These are phyloP conservation scores for Hafferia zeledoni DNA, from an alignment of 2,797 vertebrate species.

Conservation along the genomic window DNA sequence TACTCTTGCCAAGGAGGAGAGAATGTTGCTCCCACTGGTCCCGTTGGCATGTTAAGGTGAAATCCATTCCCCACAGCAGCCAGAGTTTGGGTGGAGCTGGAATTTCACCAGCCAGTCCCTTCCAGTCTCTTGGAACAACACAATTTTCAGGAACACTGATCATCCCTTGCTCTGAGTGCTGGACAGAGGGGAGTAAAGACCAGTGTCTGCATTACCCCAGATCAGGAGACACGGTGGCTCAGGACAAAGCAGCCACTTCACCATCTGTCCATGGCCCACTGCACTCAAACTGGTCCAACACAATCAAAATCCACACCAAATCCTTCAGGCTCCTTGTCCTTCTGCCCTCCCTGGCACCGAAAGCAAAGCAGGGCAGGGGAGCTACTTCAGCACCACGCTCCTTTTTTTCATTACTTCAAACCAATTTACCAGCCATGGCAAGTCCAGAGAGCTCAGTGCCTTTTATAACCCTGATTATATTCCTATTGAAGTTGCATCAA, in stretches of 20 bases:
- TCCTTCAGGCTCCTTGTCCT: background rate
- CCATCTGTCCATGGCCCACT: background rate
- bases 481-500: background rate
- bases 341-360: background rate
- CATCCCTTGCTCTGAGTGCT: background rate
- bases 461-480: background rate
- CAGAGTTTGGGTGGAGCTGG: background rate
- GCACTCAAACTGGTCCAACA: background rate
- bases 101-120: background rate
- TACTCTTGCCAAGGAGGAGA: background rate
- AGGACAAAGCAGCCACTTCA: background rate
- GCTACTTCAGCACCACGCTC: background rate
- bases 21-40: background rate
- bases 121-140: background rate
- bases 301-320: background rate
- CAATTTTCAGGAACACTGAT: background rate
- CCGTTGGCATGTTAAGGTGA: background rate
- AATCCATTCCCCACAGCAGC: rapidly evolving
- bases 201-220: background rate
- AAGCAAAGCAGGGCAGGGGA: background rate
- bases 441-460: background rate
- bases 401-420: background rate
- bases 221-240: background rate
- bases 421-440: background rate
- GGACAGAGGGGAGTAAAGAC: background rate